phyloP scores from a whole-genome alignment of 1,140 invertebrate species.

The Drosophila carrolli region DNA sequence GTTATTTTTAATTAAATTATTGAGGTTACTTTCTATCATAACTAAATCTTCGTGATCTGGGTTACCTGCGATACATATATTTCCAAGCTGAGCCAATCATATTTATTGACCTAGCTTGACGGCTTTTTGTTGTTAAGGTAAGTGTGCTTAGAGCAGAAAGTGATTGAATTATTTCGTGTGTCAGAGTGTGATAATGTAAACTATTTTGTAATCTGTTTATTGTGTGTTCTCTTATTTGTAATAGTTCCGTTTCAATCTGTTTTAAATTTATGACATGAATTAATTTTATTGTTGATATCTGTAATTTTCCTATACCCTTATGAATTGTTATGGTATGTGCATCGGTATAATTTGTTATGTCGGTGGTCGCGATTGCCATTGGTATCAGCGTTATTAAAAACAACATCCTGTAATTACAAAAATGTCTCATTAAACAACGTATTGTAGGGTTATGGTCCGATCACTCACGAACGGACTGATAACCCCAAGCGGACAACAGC shows the following conservation, averaged over 20 bases:
- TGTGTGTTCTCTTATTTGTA: conserved; percentile 1
- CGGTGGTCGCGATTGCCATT: too few species aligned
- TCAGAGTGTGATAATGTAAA: background rate
- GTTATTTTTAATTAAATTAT: background rate
- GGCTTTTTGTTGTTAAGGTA: background rate
- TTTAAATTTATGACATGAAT: conserved; percentile 2
- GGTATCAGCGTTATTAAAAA: background rate
- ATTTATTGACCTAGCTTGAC: background rate
- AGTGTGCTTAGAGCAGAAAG: conserved; percentile 1
- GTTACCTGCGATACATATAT: background rate
- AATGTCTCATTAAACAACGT: too few species aligned
- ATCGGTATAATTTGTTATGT: conserved; percentile 2
- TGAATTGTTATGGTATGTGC: conserved; percentile 1
- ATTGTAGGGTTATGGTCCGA: background rate
- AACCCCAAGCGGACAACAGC: too few species aligned
- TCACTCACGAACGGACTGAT: too few species aligned
- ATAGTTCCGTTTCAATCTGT: background rate
- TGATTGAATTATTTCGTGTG: conserved; percentile 8
- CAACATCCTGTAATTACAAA: too few species aligned
- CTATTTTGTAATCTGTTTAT: background rate
- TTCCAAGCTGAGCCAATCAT: background rate
- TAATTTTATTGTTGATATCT: conserved; percentile 2
- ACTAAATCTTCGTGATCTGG: conserved; percentile 5
- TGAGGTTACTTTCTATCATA: background rate
- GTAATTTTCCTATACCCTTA: conserved; percentile 1